phyloP scores from a whole-genome alignment of 2,888 invertebrate genomes.

The Agrotis exclamationis region DNA sequence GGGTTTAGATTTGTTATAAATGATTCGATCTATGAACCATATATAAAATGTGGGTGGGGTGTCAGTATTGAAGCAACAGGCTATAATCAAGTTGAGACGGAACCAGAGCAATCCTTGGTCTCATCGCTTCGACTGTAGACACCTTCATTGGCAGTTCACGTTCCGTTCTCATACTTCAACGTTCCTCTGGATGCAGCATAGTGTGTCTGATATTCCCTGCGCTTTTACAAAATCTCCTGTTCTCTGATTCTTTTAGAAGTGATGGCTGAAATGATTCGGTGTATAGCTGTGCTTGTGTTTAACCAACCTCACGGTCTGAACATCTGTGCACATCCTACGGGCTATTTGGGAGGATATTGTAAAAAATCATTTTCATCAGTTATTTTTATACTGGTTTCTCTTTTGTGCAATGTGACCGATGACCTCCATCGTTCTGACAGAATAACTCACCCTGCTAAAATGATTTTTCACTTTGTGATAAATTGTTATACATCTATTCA shows the following conservation, averaged over 20 bases:
- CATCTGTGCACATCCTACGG: constrained; percentile 37
- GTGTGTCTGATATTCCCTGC: constrained; percentile 11
- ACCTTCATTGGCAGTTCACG: constrained; percentile 42
- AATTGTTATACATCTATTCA: neutral
- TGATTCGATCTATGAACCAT: constrained; percentile 4
- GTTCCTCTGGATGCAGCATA: constrained; percentile 19
- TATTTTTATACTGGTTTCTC: neutral
- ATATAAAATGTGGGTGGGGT: no score
- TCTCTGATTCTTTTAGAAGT: neutral
- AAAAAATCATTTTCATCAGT: neutral
- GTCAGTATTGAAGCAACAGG: neutral
- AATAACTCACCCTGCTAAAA: neutral
- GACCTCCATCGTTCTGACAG: neutral
- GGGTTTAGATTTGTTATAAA: neutral
- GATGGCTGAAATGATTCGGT: constrained; percentile 22
- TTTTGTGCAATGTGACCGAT: constrained; percentile 19
- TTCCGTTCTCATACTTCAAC: constrained; percentile 27
- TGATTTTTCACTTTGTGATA: neutral
- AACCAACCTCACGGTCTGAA: constrained; percentile 46
- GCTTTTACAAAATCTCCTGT: constrained; percentile 44
- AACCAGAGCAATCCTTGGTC: constrained; percentile 65
- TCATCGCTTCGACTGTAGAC: constrained; percentile 83
- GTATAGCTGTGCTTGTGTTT: constrained; percentile 43
- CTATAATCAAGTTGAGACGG: constrained; percentile 21
- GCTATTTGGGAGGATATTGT: constrained; percentile 12